Conservation (phyloP, 2,888 invertebrate genomes). For the Melitaea athalia region DNA sequence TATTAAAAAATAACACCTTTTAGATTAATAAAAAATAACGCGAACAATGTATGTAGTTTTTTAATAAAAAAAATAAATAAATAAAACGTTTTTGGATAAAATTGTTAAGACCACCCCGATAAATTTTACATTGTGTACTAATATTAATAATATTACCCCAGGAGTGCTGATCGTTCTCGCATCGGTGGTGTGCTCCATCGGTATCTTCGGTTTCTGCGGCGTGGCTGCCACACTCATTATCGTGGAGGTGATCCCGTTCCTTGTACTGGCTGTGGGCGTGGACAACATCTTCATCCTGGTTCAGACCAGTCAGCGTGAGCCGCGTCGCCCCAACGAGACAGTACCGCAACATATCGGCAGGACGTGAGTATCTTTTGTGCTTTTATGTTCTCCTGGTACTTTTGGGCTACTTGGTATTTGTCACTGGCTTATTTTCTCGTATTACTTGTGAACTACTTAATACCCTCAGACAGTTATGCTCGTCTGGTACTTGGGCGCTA, state of each 20-base stretch:
- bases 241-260: constrained; percentile 98
- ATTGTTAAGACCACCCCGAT: not conserved
- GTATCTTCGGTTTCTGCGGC: constrained; percentile 94
- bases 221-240: constrained; percentile 97
- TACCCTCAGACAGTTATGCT: not conserved
- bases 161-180: constrained; percentile 96
- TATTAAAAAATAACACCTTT: too few relatives aligned
- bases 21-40: too few relatives aligned
- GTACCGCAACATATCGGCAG: constrained; percentile 94
- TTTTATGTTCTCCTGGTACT: not conserved
- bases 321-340: constrained; percentile 87
- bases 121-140: not conserved
- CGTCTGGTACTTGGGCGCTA: not conserved
- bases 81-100: not conserved
- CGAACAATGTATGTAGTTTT: too few relatives aligned
- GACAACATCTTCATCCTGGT: constrained; percentile 99
- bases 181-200: constrained; percentile 96
- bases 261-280: constrained; percentile 98
- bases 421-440: not conserved
- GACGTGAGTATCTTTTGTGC: constrained; percentile 64
- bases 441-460: not conserved
- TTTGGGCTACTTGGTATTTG: not conserved
- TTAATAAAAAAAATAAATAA: too few relatives aligned
- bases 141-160: constrained; percentile 45
- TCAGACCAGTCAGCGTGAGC: constrained; percentile 94